phyloP scores from a whole-genome alignment of 2,113 vertebrate genomes.

The Penelope pileata region DNA sequence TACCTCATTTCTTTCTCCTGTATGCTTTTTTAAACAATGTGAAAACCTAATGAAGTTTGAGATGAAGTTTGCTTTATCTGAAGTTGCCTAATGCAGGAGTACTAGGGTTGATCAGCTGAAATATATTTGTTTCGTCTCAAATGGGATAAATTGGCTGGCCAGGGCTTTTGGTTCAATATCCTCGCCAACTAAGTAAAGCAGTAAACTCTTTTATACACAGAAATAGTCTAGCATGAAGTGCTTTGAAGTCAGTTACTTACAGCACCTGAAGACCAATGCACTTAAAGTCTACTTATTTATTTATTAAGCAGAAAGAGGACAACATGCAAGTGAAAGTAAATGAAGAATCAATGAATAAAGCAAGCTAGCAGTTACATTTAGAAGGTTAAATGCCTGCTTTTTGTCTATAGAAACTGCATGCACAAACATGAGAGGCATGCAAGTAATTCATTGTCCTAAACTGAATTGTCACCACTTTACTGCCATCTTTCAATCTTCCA shows the following conservation, averaged over 20 bases:
- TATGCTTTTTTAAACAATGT: neutral
- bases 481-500: constrained; percentile 42
- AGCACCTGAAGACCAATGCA: neutral
- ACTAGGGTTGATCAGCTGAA: neutral
- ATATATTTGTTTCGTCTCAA: neutral
- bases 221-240: neutral
- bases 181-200: neutral
- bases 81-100: neutral
- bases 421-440: neutral
- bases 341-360: neutral
- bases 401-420: neutral
- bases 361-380: neutral
- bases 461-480: constrained; percentile 6
- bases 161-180: neutral
- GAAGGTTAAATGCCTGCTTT: neutral
- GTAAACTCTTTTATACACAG: neutral
- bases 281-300: constrained; percentile 16
- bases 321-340: neutral
- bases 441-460: neutral
- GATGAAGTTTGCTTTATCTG: neutral
- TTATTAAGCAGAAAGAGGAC: neutral
- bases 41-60: neutral
- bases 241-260: neutral
- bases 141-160: neutral
- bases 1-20: neutral